Evolutionary conservation across 2,888 invertebrate genomes (phyloP), one percentile per base, ranked within the genome.

Genomic region (Caenorhabditis sp.): DNA sequence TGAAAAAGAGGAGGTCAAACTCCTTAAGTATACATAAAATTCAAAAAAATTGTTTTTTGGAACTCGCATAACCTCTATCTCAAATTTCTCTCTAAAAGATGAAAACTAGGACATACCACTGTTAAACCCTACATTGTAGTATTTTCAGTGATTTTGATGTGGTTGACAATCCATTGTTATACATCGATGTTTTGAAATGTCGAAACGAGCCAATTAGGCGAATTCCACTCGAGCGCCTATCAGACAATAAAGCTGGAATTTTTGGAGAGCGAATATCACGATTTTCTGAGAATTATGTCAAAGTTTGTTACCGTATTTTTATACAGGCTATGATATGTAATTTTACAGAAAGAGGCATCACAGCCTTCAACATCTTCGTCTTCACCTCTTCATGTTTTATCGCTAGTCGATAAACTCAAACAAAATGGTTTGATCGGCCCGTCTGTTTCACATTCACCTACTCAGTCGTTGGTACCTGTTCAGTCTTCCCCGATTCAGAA

Each of bases 121-220:
- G n/a, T n/a, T n/a, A n/a, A n/a, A n/a, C 20, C 50, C 14, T 10
- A 50, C 7, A 50, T 10, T 10, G 7, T 23, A 5, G 14, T 8
- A 56, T 56, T 56, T 56, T 56, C 56, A 56, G 56, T 12, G 17
- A 12, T 21, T 56, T 26, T 17, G 27, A 56, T 8, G 26, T 27
- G 23, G 26, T 56, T 26, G 56, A 56, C 4, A 17, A 25, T 27
- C 56, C 56, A 4, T 26, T 23, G 10, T 26, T 56, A 7, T 3
- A 25, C 4, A 1, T 26, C n/a, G 25, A 26, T 17, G 25, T 26
- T 23, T 26, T 26, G 25, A 1, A 17, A 25, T 7, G 5, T 26
- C 26, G 10, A 56, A 27, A 56, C 3, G 17, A 56, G 17, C 56
- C 56, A n/a, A 56, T 27, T 56, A 1, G 5, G 1, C 21, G 1